phyloP scores from a whole-genome alignment of 23 tunicate species.

The Botrylloides violaceus region DNA sequence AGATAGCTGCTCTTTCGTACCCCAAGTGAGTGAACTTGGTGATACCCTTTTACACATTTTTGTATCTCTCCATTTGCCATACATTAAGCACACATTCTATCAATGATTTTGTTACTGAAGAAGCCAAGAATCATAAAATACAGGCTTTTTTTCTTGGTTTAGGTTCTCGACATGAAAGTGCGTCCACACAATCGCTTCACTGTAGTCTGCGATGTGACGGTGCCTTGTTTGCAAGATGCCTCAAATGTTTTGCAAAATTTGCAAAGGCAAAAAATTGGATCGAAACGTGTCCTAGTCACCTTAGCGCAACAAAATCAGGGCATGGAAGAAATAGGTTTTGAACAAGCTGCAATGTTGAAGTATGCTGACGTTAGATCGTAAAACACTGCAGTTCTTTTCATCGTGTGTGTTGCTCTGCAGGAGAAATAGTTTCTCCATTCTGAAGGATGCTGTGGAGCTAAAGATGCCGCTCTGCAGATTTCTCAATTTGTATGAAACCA shows the following conservation, averaged over 20 bases:
- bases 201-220: conserved; percentile 59
- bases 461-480: conserved; percentile 14
- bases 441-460: not conserved
- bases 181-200: conserved; percentile 92
- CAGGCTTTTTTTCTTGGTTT: too few species aligned
- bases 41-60: too few species aligned
- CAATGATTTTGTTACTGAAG: too few species aligned
- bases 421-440: conserved; percentile 1
- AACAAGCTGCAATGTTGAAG: conserved; percentile 4
- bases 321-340: conserved; percentile 5
- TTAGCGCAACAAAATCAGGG: conserved; percentile 28
- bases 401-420: not conserved
- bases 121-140: too few species aligned
- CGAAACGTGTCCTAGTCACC: conserved; percentile 69
- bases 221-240: conserved; percentile 41
- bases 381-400: too few species aligned
- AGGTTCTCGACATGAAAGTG: conserved; percentile 50
- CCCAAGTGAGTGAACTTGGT: too few species aligned
- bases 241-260: conserved; percentile 35
- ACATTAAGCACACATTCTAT: too few species aligned
- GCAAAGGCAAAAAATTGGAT: conserved; percentile 59
- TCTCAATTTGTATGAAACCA: conserved; percentile 2
- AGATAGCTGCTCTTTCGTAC: too few species aligned
- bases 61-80: not conserved
- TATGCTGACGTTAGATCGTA: too few species aligned